Conservation (phyloP, 2,113 vertebrate genomes). For the Natator depressus region DNA sequence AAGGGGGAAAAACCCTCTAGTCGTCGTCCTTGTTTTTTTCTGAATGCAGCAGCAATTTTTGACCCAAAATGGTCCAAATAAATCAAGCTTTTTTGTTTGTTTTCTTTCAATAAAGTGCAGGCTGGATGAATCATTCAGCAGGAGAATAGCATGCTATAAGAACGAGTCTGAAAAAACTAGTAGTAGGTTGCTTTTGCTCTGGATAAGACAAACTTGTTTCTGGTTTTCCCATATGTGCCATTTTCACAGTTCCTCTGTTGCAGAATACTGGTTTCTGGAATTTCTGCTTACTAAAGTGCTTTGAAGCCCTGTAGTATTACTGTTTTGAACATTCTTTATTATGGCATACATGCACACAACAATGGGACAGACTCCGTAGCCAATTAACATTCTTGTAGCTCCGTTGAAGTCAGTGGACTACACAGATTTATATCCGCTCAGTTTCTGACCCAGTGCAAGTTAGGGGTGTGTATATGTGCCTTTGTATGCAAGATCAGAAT, state of each 20-base stretch:
- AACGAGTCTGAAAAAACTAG: not conserved
- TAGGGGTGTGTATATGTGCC: not conserved
- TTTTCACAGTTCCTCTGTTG: not conserved
- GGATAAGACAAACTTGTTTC: not conserved
- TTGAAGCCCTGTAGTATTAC: not conserved
- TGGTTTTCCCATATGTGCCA: not conserved
- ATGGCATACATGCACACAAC: not conserved
- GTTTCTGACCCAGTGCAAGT: rapidly evolving
- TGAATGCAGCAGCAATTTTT: not conserved
- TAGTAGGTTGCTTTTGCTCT: not conserved
- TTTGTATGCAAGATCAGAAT: not conserved
- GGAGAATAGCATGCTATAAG: not conserved
- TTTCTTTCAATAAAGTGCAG: not conserved
- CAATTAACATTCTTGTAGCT: rapidly evolving
- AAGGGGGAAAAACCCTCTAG: not conserved
- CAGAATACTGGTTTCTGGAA: not conserved
- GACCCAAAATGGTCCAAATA: not conserved
- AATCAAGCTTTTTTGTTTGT: not conserved
- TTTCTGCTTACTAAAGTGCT: not conserved
- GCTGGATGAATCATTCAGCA: not conserved
- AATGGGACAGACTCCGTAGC: not conserved
- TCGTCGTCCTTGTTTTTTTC: not conserved
- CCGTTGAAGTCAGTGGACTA: rapidly evolving
- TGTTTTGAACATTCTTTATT: not conserved
- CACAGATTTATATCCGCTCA: rapidly evolving